A percentile compares a stretch with the other conserved stretches of the same genome.
Evolutionary conservation across 2,113 vertebrate genomes (phyloP).

Genomic region (Baryphthengus martii): DNA sequence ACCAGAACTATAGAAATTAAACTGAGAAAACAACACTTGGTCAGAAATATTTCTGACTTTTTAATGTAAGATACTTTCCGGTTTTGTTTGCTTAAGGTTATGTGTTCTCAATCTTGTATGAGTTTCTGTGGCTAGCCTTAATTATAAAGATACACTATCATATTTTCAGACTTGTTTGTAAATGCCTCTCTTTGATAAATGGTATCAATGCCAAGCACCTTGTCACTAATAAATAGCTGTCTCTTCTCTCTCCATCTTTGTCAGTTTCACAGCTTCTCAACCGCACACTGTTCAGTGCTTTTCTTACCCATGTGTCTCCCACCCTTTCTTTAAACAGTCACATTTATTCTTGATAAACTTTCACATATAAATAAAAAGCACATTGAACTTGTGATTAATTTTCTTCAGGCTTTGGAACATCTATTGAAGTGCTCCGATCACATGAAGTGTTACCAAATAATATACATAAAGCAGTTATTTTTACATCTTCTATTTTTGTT

Average conservation of each 20-base stretch:
- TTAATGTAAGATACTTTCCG: neutral
- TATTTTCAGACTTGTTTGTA: neutral
- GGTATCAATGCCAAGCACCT: conserved; percentile 37
- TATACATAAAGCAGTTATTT: neutral
- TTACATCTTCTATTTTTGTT: neutral
- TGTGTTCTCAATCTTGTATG: neutral
- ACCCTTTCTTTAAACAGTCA: neutral
- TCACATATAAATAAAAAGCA: neutral
- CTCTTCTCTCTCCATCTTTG: conserved; percentile 3
- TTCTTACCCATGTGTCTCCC: conserved; percentile 33
- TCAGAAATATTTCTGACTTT: neutral
- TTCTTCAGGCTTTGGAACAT: neutral
- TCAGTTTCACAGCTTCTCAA: conserved; percentile 20
- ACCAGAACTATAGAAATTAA: neutral
- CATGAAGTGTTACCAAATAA: neutral
- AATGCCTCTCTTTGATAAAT: conserved; percentile 26
- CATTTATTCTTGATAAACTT: neutral
- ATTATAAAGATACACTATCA: neutral
- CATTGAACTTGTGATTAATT: neutral
- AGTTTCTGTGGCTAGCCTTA: neutral
- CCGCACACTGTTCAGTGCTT: neutral
- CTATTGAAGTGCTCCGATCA: neutral
- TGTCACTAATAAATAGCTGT: neutral
- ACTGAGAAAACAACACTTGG: neutral
- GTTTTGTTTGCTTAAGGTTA: neutral